These are phyloP conservation scores for Oxyruncus cristatus DNA, from an alignment of 2,113 vertebrate genomes.

Conservation along the genomic window DNA sequence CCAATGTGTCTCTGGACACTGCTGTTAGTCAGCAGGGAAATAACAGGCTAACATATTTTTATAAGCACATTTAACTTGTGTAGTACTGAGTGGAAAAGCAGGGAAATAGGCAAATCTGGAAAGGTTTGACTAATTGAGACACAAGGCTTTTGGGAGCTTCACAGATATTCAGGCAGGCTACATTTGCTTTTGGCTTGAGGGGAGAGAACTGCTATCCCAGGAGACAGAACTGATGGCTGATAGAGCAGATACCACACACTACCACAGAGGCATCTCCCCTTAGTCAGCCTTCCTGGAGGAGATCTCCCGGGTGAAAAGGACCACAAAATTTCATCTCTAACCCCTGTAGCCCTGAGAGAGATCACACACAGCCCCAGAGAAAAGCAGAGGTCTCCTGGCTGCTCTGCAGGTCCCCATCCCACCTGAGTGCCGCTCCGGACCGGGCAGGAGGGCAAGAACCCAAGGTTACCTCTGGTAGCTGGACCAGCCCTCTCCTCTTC, in stretches of 20 bases:
- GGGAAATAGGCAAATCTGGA: background rate
- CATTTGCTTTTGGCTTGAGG: background rate
- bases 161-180: background rate
- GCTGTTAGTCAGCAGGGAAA: background rate
- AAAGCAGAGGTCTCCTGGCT: background rate
- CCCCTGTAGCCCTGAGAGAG: background rate
- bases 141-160: background rate
- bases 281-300: background rate
- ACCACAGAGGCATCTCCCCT: background rate
- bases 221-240: background rate
- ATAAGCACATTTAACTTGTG: background rate
- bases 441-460: background rate
- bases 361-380: background rate
- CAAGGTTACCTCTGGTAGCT: constrained; percentile 25
- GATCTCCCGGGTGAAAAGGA: background rate
- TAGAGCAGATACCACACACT: background rate
- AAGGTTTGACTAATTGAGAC: background rate
- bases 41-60: background rate
- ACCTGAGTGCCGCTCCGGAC: accelerated
- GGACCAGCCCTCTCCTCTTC: background rate
- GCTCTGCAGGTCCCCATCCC: background rate
- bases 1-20: accelerated
- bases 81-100: background rate
- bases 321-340: background rate
- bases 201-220: background rate